Evolutionary conservation across 2,888 invertebrate species (phyloP).

Genomic region (Erebia aethiops): DNA sequence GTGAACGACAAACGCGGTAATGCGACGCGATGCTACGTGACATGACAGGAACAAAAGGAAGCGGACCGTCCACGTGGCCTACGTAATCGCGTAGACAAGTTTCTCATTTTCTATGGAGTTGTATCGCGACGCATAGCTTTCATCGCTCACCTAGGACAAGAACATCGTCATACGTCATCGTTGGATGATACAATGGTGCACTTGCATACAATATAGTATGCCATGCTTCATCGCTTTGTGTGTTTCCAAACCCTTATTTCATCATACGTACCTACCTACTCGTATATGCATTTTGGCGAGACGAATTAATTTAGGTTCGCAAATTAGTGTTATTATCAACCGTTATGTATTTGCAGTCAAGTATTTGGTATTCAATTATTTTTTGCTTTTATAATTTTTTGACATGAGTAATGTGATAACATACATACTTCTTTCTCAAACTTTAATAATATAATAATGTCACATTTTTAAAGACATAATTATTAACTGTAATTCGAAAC

Average conservation of each 20-base stretch:
- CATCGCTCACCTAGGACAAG: too few relatives aligned
- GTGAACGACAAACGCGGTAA: too few relatives aligned
- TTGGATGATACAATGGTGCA: too few relatives aligned
- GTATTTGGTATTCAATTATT: background rate
- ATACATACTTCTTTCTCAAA: background rate
- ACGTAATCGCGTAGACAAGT: too few relatives aligned
- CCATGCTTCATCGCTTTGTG: background rate
- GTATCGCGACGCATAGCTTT: too few relatives aligned
- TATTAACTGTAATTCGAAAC: too few relatives aligned
- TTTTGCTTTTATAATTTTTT: background rate
- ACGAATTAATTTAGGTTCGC: slow-evolving; percentile 12
- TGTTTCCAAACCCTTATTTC: background rate
- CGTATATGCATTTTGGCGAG: background rate
- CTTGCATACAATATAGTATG: too few relatives aligned
- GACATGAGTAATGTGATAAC: background rate
- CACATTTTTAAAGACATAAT: background rate
- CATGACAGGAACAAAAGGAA: too few relatives aligned
- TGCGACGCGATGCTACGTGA: too few relatives aligned
- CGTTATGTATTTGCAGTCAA: slow-evolving; percentile 9
- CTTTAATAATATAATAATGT: background rate
- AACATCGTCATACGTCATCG: too few relatives aligned
- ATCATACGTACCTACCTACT: background rate
- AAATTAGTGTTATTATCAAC: slow-evolving; percentile 15
- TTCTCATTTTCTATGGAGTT: too few relatives aligned
- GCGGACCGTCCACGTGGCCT: too few relatives aligned